phyloP scores from a whole-genome alignment of 2,797 vertebrate species.

The Sarcophilus harrisii region DNA sequence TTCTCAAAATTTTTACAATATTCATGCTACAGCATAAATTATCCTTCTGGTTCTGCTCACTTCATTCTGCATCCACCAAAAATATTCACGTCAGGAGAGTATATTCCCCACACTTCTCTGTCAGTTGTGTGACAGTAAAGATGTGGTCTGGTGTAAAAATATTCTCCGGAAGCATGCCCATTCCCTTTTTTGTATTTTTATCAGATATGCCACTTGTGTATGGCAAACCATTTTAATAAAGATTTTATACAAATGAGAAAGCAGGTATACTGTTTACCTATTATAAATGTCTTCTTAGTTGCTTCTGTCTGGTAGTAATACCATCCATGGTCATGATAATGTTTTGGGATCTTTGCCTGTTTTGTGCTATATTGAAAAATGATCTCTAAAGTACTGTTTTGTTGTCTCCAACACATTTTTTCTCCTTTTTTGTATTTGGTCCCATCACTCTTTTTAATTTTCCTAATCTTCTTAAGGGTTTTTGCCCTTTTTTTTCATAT shows the following conservation, averaged over 20 bases:
- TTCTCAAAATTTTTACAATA: background rate
- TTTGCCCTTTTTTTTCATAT: background rate
- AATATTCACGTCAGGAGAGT: background rate
- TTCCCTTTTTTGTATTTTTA: background rate
- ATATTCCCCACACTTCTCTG: background rate
- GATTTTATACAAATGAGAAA: background rate
- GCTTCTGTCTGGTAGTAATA: background rate
- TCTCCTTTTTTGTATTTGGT: background rate
- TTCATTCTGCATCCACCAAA: background rate
- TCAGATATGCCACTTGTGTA: background rate
- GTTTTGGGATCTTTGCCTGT: background rate
- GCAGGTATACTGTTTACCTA: background rate
- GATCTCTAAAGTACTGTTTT: background rate
- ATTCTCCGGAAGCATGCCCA: background rate
- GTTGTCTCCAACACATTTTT: background rate
- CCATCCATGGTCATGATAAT: background rate
- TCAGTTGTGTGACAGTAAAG: background rate
- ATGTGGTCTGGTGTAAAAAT: background rate
- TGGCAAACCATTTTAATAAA: background rate
- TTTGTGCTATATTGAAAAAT: background rate
- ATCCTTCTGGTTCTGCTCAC: background rate
- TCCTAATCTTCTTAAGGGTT: background rate
- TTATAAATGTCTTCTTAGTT: background rate
- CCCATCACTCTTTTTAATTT: background rate
- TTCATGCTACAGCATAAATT: background rate